Evolutionary conservation across 1,140 invertebrate species (phyloP), one percentile per base, ranked within the genome.

Genomic region (Drosophila erecta): DNA sequence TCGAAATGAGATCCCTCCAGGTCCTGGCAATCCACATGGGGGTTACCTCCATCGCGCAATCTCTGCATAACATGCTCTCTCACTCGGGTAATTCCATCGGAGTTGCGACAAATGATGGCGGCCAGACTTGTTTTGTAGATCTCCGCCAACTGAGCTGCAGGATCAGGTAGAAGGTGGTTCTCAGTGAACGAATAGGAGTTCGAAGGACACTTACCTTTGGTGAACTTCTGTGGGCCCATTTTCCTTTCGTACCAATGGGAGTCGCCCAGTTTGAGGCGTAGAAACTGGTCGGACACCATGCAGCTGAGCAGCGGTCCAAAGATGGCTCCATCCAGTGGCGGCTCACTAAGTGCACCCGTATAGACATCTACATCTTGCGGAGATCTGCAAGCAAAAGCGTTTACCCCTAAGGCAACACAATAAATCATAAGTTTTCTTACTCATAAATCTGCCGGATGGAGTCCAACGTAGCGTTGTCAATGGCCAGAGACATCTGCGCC

Each of bases 321-420:
- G 10, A 97, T 93, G 1, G 95, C 94, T 10, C 94, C 95, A 30
- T 93, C 89, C 15, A 94, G 78, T 0, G 96, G 95, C 7, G 93
- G 92, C 91, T 98, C 97, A 10, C 97, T 96, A 10, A 98, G 87
- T 0, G 96, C 95, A 0, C 97, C 97, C 1, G 96, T 97, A 90
- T 98, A 98, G 7, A 98, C 89, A 91, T 99, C 98, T 4, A 98
- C 94, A 90, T 98, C 97, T 40, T 97, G 95, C 0, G 98, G 95
- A 3, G 93, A 92, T 40, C 95, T 96, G 77, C 44, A 11, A 17
- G 2, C 2, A 7, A 30, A 30, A 10, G 30, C 8, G 30, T 30
- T 30, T 30, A 30, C 8, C 30, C 2, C 3, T 7, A 15, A 47
- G 10, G 7, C 40, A 12, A 50, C 7, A 6, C 6, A 15, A 10